phyloP scores from a whole-genome alignment of 2,113 vertebrate species.

The Ranitomeya imitator region DNA sequence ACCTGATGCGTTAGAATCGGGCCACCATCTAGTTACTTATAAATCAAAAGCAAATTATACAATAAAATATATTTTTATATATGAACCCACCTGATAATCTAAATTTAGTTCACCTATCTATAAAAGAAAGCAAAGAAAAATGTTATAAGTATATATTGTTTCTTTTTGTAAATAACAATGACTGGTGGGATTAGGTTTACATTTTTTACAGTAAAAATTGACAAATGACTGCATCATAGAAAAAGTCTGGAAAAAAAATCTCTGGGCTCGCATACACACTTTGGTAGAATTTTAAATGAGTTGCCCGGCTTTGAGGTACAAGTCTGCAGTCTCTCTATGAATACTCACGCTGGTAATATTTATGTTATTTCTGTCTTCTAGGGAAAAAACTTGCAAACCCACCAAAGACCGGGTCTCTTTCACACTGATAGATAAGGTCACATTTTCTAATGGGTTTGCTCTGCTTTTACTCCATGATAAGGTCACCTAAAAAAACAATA shows the following conservation, averaged over 20 bases:
- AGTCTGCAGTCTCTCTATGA: too few species aligned
- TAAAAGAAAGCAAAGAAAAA: neutral
- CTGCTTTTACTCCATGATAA: conserved; percentile 66
- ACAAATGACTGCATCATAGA: too few species aligned
- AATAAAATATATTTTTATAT: neutral
- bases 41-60: neutral
- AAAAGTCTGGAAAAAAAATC: too few species aligned
- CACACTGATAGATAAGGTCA: conserved; percentile 65
- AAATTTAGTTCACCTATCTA: neutral
- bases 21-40: too few species aligned
- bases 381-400: conserved; percentile 67
- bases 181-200: too few species aligned
- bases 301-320: too few species aligned
- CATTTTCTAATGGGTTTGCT: conserved; percentile 60
- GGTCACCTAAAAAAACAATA: conserved; percentile 66
- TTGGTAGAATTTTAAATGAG: too few species aligned
- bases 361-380: conserved; percentile 65
- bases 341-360: conserved; percentile 64
- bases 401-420: conserved; percentile 67
- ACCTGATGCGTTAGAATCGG: too few species aligned
- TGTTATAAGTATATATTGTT: neutral
- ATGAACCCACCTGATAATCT: neutral
- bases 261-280: too few species aligned
- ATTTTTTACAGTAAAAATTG: too few species aligned
- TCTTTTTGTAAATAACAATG: neutral